phyloP scores from a whole-genome alignment of 2,888 invertebrate genomes.

The Anorthoa munda region DNA sequence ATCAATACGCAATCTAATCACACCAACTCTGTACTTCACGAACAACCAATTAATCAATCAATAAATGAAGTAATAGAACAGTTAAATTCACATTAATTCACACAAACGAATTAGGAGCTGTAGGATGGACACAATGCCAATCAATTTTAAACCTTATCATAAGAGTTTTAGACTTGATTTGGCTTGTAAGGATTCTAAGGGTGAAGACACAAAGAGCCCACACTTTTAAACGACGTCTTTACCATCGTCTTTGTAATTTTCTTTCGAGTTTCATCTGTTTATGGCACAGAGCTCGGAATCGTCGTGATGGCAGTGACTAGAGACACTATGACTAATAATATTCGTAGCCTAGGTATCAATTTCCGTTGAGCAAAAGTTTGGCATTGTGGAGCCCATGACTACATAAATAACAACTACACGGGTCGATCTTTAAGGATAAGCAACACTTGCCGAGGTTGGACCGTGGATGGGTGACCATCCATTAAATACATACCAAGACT shows the following conservation, averaged over 20 bases:
- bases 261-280: constrained; percentile 58
- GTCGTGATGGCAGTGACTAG: background rate
- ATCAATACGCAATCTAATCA: background rate
- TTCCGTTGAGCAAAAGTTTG: too few species aligned
- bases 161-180: background rate
- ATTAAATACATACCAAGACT: too few species aligned
- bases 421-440: too few species aligned
- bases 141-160: constrained; percentile 24
- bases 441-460: too few species aligned
- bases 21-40: background rate
- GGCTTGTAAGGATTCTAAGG: constrained; percentile 3
- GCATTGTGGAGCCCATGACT: too few species aligned
- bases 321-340: too few species aligned
- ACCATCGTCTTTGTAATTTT: constrained; percentile 63
- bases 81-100: constrained; percentile 50
- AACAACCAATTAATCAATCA: constrained; percentile 54
- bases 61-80: constrained; percentile 41
- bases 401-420: too few species aligned
- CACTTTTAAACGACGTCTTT: constrained; percentile 52
- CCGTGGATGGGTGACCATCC: too few species aligned
- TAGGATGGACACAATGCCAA: constrained; percentile 48
- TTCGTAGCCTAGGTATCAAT: too few species aligned
- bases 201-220: constrained; percentile 41
- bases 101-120: constrained; percentile 47
- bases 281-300: constrained; percentile 15